Evolutionary conservation across 2,797 vertebrate species (phyloP).

Genomic region (Scomberomorus guttatus): DNA sequence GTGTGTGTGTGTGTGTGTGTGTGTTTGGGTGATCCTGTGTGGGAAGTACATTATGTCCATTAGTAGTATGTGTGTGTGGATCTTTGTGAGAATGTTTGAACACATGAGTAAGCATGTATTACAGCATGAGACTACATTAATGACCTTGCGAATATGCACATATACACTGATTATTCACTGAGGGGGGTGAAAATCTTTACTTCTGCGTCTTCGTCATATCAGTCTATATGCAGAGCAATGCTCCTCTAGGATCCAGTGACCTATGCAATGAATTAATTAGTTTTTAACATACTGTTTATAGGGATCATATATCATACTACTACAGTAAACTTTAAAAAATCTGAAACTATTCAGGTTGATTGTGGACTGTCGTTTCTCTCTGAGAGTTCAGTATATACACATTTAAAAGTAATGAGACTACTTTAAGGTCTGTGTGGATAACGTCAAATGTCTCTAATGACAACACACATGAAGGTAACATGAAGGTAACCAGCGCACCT

Average conservation of each 20-base stretch:
- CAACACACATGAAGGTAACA: too few relatives aligned
- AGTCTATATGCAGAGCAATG: background rate
- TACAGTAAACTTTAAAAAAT: too few relatives aligned
- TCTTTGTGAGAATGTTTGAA: constrained; percentile 1
- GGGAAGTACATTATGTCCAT: constrained; percentile 23
- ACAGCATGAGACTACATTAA: background rate
- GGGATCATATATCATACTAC: background rate
- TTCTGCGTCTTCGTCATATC: background rate
- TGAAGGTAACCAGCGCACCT: too few relatives aligned
- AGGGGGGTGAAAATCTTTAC: background rate
- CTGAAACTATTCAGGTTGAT: background rate
- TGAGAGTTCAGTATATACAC: too few relatives aligned
- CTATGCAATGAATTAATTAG: too few relatives aligned
- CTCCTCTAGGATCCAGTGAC: background rate
- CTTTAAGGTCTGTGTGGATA: too few relatives aligned
- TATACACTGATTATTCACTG: background rate
- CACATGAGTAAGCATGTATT: constrained; percentile 7
- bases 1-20: constrained; percentile 36
- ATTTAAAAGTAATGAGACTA: too few relatives aligned
- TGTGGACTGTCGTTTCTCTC: background rate
- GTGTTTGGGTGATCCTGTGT: constrained; percentile 44
- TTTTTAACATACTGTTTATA: too few relatives aligned
- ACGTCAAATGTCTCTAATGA: too few relatives aligned
- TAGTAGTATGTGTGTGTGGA: background rate
- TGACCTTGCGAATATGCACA: background rate